Evolutionary conservation across 2,888 invertebrate genomes (phyloP).

Genomic region (Shargacucullia verbasci): DNA sequence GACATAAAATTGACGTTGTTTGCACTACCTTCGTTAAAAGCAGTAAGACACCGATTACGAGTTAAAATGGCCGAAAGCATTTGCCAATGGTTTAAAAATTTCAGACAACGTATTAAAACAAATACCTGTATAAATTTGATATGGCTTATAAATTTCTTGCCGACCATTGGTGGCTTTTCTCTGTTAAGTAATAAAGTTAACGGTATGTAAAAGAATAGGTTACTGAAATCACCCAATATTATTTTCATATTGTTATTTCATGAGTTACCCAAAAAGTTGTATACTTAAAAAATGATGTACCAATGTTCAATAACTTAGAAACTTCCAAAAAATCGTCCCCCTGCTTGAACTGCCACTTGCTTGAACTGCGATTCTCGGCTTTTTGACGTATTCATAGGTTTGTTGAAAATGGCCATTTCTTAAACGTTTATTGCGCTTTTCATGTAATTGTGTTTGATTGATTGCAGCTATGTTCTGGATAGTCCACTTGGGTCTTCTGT

Average conservation of each 20-base stretch:
- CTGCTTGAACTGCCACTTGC: too few relatives aligned
- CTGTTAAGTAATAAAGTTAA: conserved; percentile 44
- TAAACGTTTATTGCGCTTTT: neutral
- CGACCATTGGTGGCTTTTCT: conserved; percentile 58
- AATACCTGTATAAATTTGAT: conserved; percentile 57
- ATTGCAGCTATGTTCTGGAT: conserved; percentile 55
- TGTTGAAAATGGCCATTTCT: neutral
- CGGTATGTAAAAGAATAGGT: conserved; percentile 48
- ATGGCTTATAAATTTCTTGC: conserved; percentile 58
- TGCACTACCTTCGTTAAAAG: too few relatives aligned
- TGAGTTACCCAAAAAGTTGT: too few relatives aligned
- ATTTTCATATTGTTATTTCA: too few relatives aligned
- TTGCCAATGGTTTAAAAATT: conserved; percentile 13
- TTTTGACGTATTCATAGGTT: neutral
- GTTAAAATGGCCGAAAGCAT: conserved; percentile 26
- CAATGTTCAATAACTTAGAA: too few relatives aligned
- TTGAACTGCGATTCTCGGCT: too few relatives aligned
- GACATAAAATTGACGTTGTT: conserved; percentile 1
- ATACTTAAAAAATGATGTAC: too few relatives aligned
- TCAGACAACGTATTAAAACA: conserved; percentile 33
- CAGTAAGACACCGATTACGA: neutral
- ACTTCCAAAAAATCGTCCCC: too few relatives aligned
- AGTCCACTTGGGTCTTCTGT: conserved; percentile 40
- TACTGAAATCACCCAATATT: too few relatives aligned
- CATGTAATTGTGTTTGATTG: neutral